Evolutionary conservation across 2,888 invertebrate species (phyloP), one percentile per base, ranked within the genome.

Genomic region (Biston betularia): DNA sequence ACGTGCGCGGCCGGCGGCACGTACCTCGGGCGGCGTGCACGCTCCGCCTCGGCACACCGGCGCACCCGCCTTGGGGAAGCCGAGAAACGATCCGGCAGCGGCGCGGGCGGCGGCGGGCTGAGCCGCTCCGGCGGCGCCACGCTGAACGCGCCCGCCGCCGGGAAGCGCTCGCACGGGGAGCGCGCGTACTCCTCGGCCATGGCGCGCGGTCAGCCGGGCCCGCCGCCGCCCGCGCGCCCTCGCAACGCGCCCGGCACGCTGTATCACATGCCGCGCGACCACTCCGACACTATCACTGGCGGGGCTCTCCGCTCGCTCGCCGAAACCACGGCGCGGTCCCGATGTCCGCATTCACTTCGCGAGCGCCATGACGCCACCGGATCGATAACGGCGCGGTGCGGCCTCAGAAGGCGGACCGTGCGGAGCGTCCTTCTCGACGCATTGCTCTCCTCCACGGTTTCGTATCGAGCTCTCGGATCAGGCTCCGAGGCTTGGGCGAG

Each of bases 1-100:
- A 96, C 95, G 86, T 96, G 96, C 14, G 96, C 96, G 69, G 96
- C 95, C 7, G 96, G 95, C 24, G 96, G 95, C 73, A 96, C 94
- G 78, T 96, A 96, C 75, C 96, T 93, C 86, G 87, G 95, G 71
- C 92, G 86, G 76, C 92, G 88, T 77, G 95, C 95, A 82, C 96
- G 96, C 72, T 95, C 96, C 72, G 95, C 95, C 63, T 96, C 95
- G 69, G 96, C 95, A 69, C 96, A 94, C 78, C 96, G 95, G 79
- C 96, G 93, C 91, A 86, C 95, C 90, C 88, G 95, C 94, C 86
- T 94, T 90, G 85, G 95, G 83, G 84, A 95, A 72, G 95, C 94
- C 93, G 94, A 88, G 83, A 91, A 89, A 77, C 94, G 89, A 89
- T 94, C 87, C 94, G 92, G 89, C 92, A 95, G 87, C 94, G 95